These are phyloP conservation scores for Psylliodes chrysocephalus DNA, from an alignment of 2,888 invertebrate genomes.

Conservation along the genomic window DNA sequence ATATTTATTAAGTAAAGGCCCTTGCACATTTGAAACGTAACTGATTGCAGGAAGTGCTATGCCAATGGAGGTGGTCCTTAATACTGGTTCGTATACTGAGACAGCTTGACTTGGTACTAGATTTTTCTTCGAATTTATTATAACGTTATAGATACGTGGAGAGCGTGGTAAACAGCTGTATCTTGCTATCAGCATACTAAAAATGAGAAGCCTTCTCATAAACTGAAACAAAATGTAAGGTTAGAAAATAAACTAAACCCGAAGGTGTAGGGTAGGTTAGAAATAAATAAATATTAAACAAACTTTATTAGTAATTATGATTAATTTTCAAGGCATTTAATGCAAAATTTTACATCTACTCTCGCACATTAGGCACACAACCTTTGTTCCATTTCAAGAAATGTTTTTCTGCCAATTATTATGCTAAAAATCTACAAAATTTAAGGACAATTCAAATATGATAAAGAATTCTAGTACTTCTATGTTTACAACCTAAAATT, in stretches of 20 bases:
- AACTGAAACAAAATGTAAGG: neutral
- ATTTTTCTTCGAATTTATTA: slow-evolving; percentile 54
- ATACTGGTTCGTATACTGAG: slow-evolving; percentile 53
- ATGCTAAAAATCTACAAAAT: too few relatives aligned
- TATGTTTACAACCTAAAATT: too few relatives aligned
- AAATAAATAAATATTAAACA: too few relatives aligned
- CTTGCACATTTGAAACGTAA: slow-evolving; percentile 22
- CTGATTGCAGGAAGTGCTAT: slow-evolving; percentile 47
- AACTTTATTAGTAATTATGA: neutral
- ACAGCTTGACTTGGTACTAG: slow-evolving; percentile 55
- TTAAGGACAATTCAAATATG: too few relatives aligned
- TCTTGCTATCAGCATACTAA: slow-evolving; percentile 18
- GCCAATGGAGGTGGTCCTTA: slow-evolving; percentile 53
- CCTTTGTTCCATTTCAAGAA: too few relatives aligned
- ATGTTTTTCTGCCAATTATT: too few relatives aligned
- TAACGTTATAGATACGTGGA: slow-evolving; percentile 54
- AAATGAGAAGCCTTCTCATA: neutral
- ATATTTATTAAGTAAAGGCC: slow-evolving; percentile 17
- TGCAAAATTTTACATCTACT: too few relatives aligned
- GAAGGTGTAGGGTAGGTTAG: too few relatives aligned
- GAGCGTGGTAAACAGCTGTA: slow-evolving; percentile 40
- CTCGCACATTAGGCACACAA: too few relatives aligned
- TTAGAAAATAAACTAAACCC: too few relatives aligned
- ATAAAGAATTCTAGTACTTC: too few relatives aligned
- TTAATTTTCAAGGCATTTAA: too few relatives aligned